These are phyloP conservation scores for Psittacus erithacus DNA, from an alignment of 2,113 vertebrate genomes.

Conservation along the genomic window DNA sequence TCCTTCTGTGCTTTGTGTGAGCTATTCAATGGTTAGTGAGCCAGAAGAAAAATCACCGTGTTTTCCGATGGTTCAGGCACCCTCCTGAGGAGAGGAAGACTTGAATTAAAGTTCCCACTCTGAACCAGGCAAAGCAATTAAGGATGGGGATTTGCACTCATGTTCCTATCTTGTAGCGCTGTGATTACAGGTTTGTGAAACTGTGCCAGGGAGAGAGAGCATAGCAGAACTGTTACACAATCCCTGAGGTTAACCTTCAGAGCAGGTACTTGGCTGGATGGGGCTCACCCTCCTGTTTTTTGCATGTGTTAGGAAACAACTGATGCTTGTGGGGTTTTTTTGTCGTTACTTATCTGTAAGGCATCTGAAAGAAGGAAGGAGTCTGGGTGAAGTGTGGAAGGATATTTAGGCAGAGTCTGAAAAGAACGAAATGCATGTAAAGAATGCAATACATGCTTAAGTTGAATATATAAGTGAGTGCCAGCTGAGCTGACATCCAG, in stretches of 20 bases:
- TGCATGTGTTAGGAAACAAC: neutral
- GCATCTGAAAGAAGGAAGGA: neutral
- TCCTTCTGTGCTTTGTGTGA: conserved; percentile 23
- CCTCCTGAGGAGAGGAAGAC: conserved; percentile 19
- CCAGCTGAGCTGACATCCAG: neutral
- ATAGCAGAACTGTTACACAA: neutral
- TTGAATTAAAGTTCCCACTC: conserved; percentile 5
- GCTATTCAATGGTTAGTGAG: conserved; percentile 18
- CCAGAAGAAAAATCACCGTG: neutral
- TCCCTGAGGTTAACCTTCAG: neutral
- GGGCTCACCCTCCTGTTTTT: neutral
- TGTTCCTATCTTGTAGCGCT: neutral
- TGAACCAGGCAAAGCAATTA: conserved; percentile 23
- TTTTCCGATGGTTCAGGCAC: neutral
- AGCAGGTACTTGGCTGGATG: neutral
- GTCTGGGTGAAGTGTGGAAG: neutral
- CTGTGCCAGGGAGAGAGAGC: neutral
- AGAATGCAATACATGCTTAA: neutral
- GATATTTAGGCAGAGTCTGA: neutral
- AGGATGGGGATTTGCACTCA: neutral
- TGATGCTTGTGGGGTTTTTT: neutral
- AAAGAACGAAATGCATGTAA: neutral
- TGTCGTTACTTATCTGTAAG: neutral
- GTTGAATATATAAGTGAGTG: neutral
- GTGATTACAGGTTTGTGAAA: neutral